Percentiles rank a stretch among this genome's conserved stretches.
These are phyloP conservation scores for Myopa tessellatipennis DNA, from an alignment of 2,888 invertebrate genomes.

Conservation along the genomic window DNA sequence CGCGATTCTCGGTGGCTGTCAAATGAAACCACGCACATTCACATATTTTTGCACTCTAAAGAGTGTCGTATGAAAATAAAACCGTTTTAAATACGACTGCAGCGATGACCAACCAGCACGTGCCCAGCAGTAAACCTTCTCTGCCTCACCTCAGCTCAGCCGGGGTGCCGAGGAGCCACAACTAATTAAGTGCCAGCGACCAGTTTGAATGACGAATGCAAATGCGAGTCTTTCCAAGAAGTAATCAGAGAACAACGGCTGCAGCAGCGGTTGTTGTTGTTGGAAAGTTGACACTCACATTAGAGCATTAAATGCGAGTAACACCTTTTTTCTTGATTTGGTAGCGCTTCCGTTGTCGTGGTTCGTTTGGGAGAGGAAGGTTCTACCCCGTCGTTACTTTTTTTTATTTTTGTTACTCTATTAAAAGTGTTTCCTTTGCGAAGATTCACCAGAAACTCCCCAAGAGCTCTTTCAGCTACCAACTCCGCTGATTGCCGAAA, in stretches of 20 bases:
- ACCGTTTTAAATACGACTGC: neutral
- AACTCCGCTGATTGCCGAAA: neutral
- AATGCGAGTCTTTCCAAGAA: conserved; percentile 6
- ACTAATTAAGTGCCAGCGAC: conserved; percentile 9
- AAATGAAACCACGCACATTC: neutral
- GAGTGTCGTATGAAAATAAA: conserved; percentile 8
- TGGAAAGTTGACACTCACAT: conserved; percentile 21
- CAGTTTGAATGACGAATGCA: conserved; percentile 13
- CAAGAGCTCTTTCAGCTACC: conserved; percentile 11
- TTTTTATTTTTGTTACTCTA: neutral
- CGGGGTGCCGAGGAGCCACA: too few species aligned
- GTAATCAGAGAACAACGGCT: conserved; percentile 5
- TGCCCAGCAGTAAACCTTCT: conserved; percentile 24
- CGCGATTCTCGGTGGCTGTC: too few species aligned
- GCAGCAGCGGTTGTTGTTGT: neutral
- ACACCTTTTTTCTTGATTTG: conserved; percentile 8
- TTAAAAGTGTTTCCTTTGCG: too few species aligned
- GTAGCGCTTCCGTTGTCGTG: conserved; percentile 15
- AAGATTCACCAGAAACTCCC: neutral
- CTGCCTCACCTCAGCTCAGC: neutral
- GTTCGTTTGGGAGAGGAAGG: neutral
- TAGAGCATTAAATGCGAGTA: neutral
- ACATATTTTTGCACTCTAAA: neutral
- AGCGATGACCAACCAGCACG: conserved; percentile 35
- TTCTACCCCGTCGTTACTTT: neutral